A percentile compares a stretch with the other conserved stretches of the same genome.
These are phyloP conservation scores for Antheraea pernyi DNA, from an alignment of 1,140 invertebrate species.

Conservation along the genomic window DNA sequence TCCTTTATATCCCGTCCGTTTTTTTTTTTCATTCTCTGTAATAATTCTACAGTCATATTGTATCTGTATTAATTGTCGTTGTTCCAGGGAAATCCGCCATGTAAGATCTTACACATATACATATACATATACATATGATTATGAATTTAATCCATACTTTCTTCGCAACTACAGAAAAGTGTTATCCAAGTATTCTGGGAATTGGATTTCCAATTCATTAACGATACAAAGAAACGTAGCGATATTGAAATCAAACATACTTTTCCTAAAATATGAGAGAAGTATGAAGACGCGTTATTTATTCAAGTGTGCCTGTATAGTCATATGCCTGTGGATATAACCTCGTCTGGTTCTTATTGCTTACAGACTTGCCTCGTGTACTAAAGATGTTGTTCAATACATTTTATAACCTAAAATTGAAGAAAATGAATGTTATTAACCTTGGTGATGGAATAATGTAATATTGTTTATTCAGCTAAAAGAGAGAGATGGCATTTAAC, in stretches of 20 bases:
- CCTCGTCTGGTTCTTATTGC: constrained; percentile 6
- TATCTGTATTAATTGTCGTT: no score
- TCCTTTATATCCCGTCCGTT: no score
- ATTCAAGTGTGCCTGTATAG: constrained; percentile 11
- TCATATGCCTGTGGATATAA: constrained; percentile 8
- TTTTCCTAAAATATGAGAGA: constrained; percentile 6
- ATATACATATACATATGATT: no score
- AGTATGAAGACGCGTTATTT: neutral
- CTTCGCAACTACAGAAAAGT: no score
- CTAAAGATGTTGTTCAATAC: neutral
- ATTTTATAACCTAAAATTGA: neutral
- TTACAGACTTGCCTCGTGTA: constrained; percentile 5
- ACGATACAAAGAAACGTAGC: neutral
- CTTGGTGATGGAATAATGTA: neutral
- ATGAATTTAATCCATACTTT: no score
- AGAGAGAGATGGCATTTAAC: no score
- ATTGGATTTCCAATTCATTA: neutral
- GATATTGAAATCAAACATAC: neutral
- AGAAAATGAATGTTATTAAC: neutral
- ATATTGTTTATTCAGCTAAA: no score
- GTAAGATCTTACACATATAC: no score
- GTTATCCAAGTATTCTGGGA: neutral
- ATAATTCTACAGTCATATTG: no score
- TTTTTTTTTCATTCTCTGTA: no score
- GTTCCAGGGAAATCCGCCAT: no score